A percentile compares a stretch with the other conserved stretches of the same genome.
Conservation (phyloP, 2,888 invertebrate species). For the Nemoura dubitans region DNA sequence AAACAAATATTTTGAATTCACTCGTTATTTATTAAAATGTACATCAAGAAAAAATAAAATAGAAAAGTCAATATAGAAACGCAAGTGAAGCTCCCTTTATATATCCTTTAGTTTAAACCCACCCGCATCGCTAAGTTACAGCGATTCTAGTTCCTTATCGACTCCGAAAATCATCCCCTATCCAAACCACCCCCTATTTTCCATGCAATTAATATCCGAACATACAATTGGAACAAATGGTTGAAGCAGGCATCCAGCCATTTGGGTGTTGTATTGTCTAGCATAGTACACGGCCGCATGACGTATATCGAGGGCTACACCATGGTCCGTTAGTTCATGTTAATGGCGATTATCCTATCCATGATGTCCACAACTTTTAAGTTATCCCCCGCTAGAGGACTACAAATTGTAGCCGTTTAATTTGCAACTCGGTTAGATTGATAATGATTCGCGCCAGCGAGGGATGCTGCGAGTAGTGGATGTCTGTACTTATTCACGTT, state of each 20-base stretch:
- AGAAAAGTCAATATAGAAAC: background rate
- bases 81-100: background rate
- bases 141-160: background rate
- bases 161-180: conserved; percentile 18
- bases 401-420: conserved; percentile 48
- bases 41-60: background rate
- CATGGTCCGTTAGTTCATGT: conserved; percentile 42
- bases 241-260: background rate
- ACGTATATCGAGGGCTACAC: conserved; percentile 30
- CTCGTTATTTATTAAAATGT: background rate
- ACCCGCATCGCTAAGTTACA: conserved; percentile 7
- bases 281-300: conserved; percentile 22
- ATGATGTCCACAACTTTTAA: conserved; percentile 35
- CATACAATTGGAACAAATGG: conserved; percentile 24
- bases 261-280: background rate
- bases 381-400: conserved; percentile 26
- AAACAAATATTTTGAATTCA: background rate
- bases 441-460: conserved; percentile 25
- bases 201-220: conserved; percentile 16
- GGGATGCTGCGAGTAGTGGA: background rate
- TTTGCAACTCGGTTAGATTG: conserved; percentile 46
- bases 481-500: background rate
- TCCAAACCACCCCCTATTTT: conserved; percentile 8
- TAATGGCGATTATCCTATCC: conserved; percentile 45
- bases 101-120: background rate